Conservation (phyloP, 1,140 invertebrate genomes). For the Pseudachorutes palmiensis region DNA sequence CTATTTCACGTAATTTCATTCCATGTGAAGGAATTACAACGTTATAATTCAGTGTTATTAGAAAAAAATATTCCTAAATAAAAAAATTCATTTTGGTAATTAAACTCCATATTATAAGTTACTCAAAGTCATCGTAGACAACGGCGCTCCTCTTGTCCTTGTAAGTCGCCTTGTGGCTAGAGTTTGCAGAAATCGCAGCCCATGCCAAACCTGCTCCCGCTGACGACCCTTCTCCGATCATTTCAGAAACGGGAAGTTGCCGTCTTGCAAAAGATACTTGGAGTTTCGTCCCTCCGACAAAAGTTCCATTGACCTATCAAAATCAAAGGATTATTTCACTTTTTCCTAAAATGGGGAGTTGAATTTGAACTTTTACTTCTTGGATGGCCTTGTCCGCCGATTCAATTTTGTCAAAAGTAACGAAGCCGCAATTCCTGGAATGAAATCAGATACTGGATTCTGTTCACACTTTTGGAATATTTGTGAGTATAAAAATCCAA, state of each 20-base stretch:
- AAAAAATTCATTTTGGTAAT: too few relatives aligned
- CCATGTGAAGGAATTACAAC: too few relatives aligned
- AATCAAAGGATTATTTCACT: conserved; percentile 25
- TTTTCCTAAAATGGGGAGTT: too few relatives aligned
- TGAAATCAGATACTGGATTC: too few relatives aligned
- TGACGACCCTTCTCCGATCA: conserved; percentile 60
- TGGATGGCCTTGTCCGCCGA: conserved; percentile 75
- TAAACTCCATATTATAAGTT: background rate
- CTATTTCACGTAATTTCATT: too few relatives aligned
- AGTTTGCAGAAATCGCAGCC: conserved; percentile 70
- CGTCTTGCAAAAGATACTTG: conserved; percentile 72
- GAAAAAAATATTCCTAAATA: too few relatives aligned
- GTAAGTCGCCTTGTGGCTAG: conserved; percentile 70
- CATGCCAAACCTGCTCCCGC: conserved; percentile 70
- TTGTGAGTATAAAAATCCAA: too few relatives aligned
- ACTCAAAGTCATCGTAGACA: conserved; percentile 50
- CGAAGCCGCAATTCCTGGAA: conserved; percentile 76
- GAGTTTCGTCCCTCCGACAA: conserved; percentile 66
- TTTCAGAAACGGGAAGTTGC: conserved; percentile 66
- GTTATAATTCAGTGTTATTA: too few relatives aligned
- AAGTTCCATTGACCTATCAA: conserved; percentile 64
- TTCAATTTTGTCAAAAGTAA: conserved; percentile 85
- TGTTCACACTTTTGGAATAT: too few relatives aligned
- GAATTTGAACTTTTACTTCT: conserved; percentile 56
- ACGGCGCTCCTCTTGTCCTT: conserved; percentile 63